Evolutionary conservation across 1,140 invertebrate species (phyloP).

Genomic region (Conus betulinus): DNA sequence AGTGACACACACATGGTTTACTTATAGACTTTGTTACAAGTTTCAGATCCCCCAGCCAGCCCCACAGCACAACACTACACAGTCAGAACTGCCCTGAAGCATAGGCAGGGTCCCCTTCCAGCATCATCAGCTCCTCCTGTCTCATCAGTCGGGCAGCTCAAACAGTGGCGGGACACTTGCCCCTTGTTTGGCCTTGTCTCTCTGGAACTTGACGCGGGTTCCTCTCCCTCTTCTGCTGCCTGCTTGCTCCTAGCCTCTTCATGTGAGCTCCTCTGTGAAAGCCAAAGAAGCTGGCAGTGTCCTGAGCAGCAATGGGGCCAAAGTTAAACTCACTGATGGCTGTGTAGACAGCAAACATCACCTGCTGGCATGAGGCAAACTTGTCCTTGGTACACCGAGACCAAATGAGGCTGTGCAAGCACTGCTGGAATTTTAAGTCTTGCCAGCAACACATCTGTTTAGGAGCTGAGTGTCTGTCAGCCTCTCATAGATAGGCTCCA

Average conservation of each 20-base stretch:
- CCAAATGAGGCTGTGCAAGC: background rate
- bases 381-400: background rate
- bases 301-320: background rate
- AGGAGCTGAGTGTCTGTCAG: background rate
- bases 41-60: too few species aligned
- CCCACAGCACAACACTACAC: too few species aligned
- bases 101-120: too few species aligned
- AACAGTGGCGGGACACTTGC: too few species aligned
- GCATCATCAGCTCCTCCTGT: too few species aligned
- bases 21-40: too few species aligned
- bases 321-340: background rate
- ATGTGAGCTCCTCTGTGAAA: background rate
- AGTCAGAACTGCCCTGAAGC: too few species aligned
- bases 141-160: too few species aligned
- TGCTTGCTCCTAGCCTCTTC: background rate
- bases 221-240: too few species aligned
- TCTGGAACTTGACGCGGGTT: too few species aligned
- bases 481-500: conserved; percentile 4
- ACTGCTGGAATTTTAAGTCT: background rate
- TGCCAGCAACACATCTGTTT: background rate
- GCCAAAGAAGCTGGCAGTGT: conserved; percentile 7
- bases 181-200: too few species aligned
- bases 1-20: too few species aligned
- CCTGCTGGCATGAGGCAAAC: background rate
- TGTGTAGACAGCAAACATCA: background rate